Percentiles rank a stretch among this genome's conserved stretches.
These are phyloP conservation scores for Chaetogeoica ovagalla DNA, from an alignment of 2,888 invertebrate species.

Conservation along the genomic window DNA sequence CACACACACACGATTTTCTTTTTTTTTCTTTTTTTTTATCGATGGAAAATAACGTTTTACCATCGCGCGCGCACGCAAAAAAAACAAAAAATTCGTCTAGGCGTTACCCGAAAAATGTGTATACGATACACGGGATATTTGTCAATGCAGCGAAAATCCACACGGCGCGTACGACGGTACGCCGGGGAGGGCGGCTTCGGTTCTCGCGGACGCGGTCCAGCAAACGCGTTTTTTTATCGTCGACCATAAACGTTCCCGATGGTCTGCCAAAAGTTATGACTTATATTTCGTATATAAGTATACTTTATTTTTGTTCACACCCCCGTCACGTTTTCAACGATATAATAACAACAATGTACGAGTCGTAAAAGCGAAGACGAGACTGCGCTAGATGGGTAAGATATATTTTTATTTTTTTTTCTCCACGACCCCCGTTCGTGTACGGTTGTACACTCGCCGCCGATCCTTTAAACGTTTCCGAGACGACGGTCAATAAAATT, in stretches of 20 bases:
- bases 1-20: no score
- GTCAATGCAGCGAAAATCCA: conserved; percentile 44
- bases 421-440: not conserved
- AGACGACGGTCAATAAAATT: conserved; percentile 42
- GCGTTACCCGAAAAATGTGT: not conserved
- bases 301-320: no score
- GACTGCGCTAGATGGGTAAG: not conserved
- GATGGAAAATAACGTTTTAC: no score
- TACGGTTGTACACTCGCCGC: not conserved
- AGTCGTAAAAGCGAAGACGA: conserved; percentile 43
- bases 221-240: conserved; percentile 43
- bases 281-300: conserved; percentile 6
- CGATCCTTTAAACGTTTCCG: conserved; percentile 23
- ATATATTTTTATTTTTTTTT: conserved; percentile 1
- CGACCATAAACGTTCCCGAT: conserved; percentile 35
- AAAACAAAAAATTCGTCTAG: not conserved
- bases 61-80: no score
- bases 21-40: no score
- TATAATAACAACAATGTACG: conserved; percentile 43
- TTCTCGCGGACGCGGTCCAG: conserved; percentile 16
- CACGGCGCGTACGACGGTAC: not conserved
- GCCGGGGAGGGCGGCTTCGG: no score
- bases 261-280: conserved; percentile 50
- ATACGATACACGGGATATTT: conserved; percentile 26
- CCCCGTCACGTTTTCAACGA: not conserved